phyloP scores from a whole-genome alignment of 2,797 vertebrate genomes.

The Gymnopithys bicolor region DNA sequence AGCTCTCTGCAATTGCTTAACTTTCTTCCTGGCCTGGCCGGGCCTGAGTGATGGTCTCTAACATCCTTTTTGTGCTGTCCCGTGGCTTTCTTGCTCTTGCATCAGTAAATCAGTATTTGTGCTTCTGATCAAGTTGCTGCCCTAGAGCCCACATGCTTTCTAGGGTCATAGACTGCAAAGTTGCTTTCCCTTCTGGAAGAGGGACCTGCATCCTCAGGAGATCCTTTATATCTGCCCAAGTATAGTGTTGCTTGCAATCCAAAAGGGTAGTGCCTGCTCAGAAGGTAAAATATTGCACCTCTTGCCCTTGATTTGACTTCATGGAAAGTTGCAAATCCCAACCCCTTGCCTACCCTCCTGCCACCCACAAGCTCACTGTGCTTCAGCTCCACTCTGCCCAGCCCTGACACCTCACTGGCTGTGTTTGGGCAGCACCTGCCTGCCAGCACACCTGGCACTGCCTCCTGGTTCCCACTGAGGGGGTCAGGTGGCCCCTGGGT shows the following conservation, averaged over 20 bases:
- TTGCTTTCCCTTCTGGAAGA: background rate
- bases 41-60: rapidly evolving
- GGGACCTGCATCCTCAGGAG: background rate
- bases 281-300: background rate
- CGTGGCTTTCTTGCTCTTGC: background rate
- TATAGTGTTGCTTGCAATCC: background rate
- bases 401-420: background rate
- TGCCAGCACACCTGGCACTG: background rate
- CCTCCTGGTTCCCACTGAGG: background rate
- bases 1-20: background rate
- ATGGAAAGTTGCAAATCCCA: background rate
- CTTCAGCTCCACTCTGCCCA: background rate
- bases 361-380: rapidly evolving
- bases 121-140: background rate
- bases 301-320: background rate
- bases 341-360: background rate
- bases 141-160: background rate
- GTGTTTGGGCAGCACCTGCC: background rate
- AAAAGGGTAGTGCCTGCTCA: background rate
- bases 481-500: background rate
- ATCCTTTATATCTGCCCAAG: background rate
- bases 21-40: background rate
- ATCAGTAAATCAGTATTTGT: background rate
- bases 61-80: background rate
- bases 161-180: background rate